phyloP scores from a whole-genome alignment of 1,140 invertebrate genomes.

The Ephestia elutella region DNA sequence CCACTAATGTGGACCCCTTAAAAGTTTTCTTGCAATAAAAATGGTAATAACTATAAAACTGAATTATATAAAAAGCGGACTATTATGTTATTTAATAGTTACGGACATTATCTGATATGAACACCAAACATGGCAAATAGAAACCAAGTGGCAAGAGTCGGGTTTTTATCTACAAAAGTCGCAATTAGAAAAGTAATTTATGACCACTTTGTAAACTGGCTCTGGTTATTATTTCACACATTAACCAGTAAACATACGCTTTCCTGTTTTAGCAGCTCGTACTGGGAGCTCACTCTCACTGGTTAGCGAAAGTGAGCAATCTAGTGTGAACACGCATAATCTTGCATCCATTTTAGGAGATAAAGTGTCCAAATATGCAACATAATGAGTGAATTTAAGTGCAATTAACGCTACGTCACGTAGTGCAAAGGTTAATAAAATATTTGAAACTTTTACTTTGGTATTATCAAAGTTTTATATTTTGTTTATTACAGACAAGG shows the following conservation, averaged over 20 bases:
- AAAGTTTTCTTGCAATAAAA: too few species aligned
- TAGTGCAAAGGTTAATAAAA: neutral
- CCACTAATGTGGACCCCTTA: too few species aligned
- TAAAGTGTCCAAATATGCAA: constrained; percentile 1
- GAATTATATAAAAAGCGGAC: neutral
- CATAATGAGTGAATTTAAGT: neutral
- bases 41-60: neutral
- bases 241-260: constrained; percentile 22
- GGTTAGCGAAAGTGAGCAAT: constrained; percentile 45
- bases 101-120: constrained; percentile 6
- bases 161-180: constrained; percentile 13
- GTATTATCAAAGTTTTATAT: neutral
- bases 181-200: constrained; percentile 16
- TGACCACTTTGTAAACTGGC: constrained; percentile 2
- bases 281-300: constrained; percentile 45
- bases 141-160: constrained; percentile 5
- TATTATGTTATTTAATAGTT: constrained; percentile 7
- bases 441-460: neutral
- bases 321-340: constrained; percentile 23
- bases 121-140: constrained; percentile 13
- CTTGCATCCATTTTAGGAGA: neutral
- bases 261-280: constrained; percentile 31
- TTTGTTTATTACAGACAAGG: neutral
- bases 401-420: neutral
- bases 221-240: constrained; percentile 27